phyloP scores from a whole-genome alignment of 2,888 invertebrate genomes.

The Griposia aprilina region DNA sequence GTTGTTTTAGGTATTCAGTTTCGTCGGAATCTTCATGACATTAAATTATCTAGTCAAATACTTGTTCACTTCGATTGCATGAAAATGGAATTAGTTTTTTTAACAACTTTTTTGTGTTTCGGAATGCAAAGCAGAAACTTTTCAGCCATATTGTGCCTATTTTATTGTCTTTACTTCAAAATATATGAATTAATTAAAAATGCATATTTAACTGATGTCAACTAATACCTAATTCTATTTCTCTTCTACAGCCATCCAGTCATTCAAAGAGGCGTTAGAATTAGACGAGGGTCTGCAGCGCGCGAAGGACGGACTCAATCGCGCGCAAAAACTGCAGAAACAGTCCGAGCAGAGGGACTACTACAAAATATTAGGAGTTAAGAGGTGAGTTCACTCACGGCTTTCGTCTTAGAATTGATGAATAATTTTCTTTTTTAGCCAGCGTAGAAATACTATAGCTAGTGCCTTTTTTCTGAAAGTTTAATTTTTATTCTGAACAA shows the following conservation, averaged over 20 bases:
- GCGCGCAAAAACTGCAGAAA: conserved; percentile 97
- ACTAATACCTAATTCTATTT: not conserved
- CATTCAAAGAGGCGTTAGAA: conserved; percentile 96
- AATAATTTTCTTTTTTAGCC: not conserved
- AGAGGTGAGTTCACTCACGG: conserved; percentile 86
- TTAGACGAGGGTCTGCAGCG: conserved; percentile 94
- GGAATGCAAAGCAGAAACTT: not conserved
- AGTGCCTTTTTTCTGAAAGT: not conserved
- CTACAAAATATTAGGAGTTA: conserved; percentile 98
- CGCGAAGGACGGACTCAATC: conserved; percentile 96
- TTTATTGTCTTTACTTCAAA: not conserved
- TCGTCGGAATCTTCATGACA: too few species aligned
- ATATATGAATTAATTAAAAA: not conserved
- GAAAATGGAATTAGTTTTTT: not conserved
- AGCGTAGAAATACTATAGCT: too few species aligned
- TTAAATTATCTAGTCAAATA: not conserved
- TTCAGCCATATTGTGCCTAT: not conserved
- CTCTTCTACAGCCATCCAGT: conserved; percentile 93
- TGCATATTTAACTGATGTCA: not conserved
- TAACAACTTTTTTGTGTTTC: not conserved
- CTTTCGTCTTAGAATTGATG: not conserved
- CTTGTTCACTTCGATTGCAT: not conserved
- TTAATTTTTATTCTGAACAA: not conserved
- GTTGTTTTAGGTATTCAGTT: not conserved
- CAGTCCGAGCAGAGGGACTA: conserved; percentile 98